Evolutionary conservation across 2,797 vertebrate genomes (phyloP), one percentile per base, ranked within the genome.

Genomic region (Heteromormyrus szaboi): DNA sequence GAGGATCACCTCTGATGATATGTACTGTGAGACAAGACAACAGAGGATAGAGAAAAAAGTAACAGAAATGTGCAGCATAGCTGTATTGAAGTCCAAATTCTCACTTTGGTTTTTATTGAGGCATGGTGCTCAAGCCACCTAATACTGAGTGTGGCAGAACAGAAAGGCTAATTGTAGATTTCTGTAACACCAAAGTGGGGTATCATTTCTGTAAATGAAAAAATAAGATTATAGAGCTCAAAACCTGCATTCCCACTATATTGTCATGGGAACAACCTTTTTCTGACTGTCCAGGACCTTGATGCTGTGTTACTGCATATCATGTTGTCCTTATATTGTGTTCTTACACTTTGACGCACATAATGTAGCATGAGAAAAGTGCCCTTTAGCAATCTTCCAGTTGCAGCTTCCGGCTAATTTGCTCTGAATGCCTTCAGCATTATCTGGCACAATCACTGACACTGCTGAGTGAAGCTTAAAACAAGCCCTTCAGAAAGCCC

Each of bases 361-460:
- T 56, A 33, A 56, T 86, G 85, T n/a, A 86, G 14, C 51, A 86
- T 59, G 53, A 86, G 53, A 14, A 59, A 59, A 86, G 53, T 86
- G 14, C 12, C 85, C 85, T 86, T 86, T 86, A 86, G 51, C 51
- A 29, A 86, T 19, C 44, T 3, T 4, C 29, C 50, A 37, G n/a
- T 51, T 19, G 68, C 29, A 46, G 48, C 62, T 22, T 88, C 87
- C 53, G 25, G 59, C 87, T 48, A 76, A 76, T 76, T 88, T 54
- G 33, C 29, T 86, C 19, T 50, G 46, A 85, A 85, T 85, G 81
- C 5, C 81, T 44, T 83, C 79, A 83, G 44, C 37, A 83, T n/a
- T 83, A 83, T 44, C 79, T 83, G 41, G 46, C 41, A 29, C 81
- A 25, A 46, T 85, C 48, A 85, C 46, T 85, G 46, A 79, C 72